phyloP scores from a whole-genome alignment of 2,797 vertebrate genomes.

The Labroides dimidiatus region DNA sequence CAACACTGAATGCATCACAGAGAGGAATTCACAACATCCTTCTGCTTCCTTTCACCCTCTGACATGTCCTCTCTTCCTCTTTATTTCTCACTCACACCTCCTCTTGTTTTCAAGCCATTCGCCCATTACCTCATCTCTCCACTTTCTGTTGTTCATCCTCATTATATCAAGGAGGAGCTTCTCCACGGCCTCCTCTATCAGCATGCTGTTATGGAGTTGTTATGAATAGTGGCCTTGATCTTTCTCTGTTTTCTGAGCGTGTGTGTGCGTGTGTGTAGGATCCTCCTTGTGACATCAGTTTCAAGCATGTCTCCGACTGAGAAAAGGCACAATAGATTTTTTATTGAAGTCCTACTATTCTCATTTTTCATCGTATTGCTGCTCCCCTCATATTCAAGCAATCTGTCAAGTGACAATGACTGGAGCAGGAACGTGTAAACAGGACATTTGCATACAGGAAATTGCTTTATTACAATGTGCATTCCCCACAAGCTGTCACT shows the following conservation, averaged over 20 bases:
- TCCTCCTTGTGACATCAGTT: slow-evolving; percentile 59
- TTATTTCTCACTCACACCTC: slow-evolving; percentile 56
- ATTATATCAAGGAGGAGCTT: slow-evolving; percentile 49
- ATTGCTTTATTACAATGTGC: slow-evolving; percentile 83
- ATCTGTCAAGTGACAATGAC: slow-evolving; percentile 80
- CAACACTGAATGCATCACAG: slow-evolving; percentile 50
- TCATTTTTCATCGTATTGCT: slow-evolving; percentile 75
- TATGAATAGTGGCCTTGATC: slow-evolving; percentile 57
- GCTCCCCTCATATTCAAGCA: slow-evolving; percentile 71
- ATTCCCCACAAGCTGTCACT: slow-evolving; percentile 77
- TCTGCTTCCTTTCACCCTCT: slow-evolving; percentile 49
- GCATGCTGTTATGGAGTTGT: slow-evolving; percentile 30
- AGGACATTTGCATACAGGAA: slow-evolving; percentile 83
- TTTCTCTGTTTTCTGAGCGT: slow-evolving; percentile 52
- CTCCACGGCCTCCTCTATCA: slow-evolving; percentile 44
- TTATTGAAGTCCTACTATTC: slow-evolving; percentile 68
- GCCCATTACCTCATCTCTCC: slow-evolving; percentile 49
- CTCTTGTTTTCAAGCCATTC: slow-evolving; percentile 38
- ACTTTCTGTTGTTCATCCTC: slow-evolving; percentile 46
- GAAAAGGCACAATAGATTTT: slow-evolving; percentile 61
- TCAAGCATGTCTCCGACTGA: slow-evolving; percentile 50
- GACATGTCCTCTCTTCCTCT: slow-evolving; percentile 38
- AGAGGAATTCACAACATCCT: slow-evolving; percentile 54
- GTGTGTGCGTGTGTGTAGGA: slow-evolving; percentile 25
- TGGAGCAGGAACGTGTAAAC: slow-evolving; percentile 77